Percentiles rank a stretch among this genome's conserved stretches.
These are phyloP conservation scores for Ciconia maguari DNA, from an alignment of 2,113 vertebrate species.

Conservation along the genomic window DNA sequence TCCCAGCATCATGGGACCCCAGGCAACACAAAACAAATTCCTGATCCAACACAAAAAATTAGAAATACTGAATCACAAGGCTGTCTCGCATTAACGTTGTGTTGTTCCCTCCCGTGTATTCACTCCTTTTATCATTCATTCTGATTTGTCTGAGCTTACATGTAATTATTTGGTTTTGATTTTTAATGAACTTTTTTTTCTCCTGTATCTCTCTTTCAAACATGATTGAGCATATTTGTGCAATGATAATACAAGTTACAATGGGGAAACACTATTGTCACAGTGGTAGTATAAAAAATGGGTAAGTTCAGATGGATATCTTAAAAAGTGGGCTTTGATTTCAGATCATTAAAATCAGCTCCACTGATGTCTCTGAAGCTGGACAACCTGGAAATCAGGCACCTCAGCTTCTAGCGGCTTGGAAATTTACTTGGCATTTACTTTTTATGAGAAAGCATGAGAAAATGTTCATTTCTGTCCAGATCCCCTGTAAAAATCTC, in stretches of 20 bases:
- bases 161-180: neutral
- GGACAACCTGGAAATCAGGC: neutral
- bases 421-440: neutral
- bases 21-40: neutral
- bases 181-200: neutral
- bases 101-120: neutral
- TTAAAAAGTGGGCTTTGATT: neutral
- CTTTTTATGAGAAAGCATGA: slow-evolving; percentile 31
- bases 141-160: neutral
- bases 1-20: neutral
- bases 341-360: neutral
- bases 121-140: neutral
- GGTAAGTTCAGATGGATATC: neutral
- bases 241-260: neutral
- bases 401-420: neutral
- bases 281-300: neutral
- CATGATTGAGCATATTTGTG: neutral
- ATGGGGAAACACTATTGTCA: neutral
- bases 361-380: neutral
- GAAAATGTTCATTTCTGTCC: slow-evolving; percentile 46
- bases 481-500: slow-evolving; percentile 17
- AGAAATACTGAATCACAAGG: neutral
- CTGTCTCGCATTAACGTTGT: neutral
- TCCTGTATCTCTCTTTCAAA: neutral
- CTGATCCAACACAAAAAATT: neutral